Evolutionary conservation across 2,888 invertebrate species (phyloP), one percentile per base, ranked within the genome.

Genomic region (Acanthopleura granulata): DNA sequence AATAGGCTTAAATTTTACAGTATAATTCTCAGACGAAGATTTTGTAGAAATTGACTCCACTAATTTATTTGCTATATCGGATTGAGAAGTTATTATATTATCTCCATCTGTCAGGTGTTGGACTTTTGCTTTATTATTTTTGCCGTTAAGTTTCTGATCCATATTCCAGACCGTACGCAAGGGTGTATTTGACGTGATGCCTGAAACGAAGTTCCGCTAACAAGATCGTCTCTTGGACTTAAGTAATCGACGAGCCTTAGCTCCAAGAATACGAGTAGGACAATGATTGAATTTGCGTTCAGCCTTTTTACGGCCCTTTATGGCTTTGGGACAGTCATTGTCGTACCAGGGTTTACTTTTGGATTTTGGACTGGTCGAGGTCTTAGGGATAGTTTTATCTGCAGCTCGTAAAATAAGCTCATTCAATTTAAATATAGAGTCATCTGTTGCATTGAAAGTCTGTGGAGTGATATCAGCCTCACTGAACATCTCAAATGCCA

Each of bases 11-110:
- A 66, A 66, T 66, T 66, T 6, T 27, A 6, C 6, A 27, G 29
- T 27, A 27, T 66, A 66, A 14, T 27, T 66, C 57, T 57, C 57
- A 57, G 66, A 66, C 6, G 66, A 66, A n/a, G n/a, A n/a, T n/a
- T n/a, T n/a, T 66, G 9, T 22, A 6, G 1, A 66, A 27, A 66
- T 27, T 66, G 22, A 3, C 4, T 22, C 22, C 1, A 6, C 66
- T 27, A 25, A 27, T 25, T 66, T 27, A 66, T 66, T 66, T 3
- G 27, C 29, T 22, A 66, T 66, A 66, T 66, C 29, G 6, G 27
- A 22, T 22, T 3, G 57, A 57, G 18, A 57, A 12, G 57, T 66
- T 66, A 57, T 6, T 16, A 27, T 27, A 27, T 22, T 27, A 25
- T 27, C 66, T 22, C 29, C 66, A 16, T 27, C 22, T 27, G 6